phyloP scores from a whole-genome alignment of 2,888 invertebrate genomes.

The Oscheius sp. region DNA sequence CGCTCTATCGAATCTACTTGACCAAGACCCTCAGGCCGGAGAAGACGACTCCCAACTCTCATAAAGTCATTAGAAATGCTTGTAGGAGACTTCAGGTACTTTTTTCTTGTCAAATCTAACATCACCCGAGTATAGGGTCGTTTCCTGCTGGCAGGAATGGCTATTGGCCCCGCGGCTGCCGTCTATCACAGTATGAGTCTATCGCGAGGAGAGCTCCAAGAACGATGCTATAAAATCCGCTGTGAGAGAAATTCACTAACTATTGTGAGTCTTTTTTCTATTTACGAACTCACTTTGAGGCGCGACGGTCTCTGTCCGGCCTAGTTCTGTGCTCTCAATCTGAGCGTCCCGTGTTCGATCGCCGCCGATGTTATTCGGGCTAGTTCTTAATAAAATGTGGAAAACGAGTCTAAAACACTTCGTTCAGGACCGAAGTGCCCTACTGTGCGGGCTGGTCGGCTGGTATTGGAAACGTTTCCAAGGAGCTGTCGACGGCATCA shows the following conservation, averaged over 20 bases:
- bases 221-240: slow-evolving; percentile 66
- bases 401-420: neutral
- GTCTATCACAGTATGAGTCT: slow-evolving; percentile 39
- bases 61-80: slow-evolving; percentile 65
- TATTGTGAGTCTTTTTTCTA: slow-evolving; percentile 37
- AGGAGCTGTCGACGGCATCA: slow-evolving; percentile 71
- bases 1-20: slow-evolving; percentile 65
- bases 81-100: slow-evolving; percentile 63
- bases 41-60: slow-evolving; percentile 66
- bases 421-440: slow-evolving; percentile 63
- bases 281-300: slow-evolving; percentile 14
- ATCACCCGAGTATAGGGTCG: slow-evolving; percentile 53
- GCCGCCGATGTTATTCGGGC: neutral
- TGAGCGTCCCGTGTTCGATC: too few species aligned
- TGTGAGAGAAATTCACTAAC: slow-evolving; percentile 52
- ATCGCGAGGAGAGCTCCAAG: slow-evolving; percentile 45
- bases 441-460: slow-evolving; percentile 65
- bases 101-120: neutral
- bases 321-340: too few species aligned
- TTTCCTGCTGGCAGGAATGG: slow-evolving; percentile 61
- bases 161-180: slow-evolving; percentile 58
- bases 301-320: neutral
- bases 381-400: neutral
- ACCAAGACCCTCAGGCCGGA: slow-evolving; percentile 57
- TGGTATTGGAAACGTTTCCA: slow-evolving; percentile 73